phyloP scores from a whole-genome alignment of 1,140 invertebrate genomes.

The Nilaparvata lugens region DNA sequence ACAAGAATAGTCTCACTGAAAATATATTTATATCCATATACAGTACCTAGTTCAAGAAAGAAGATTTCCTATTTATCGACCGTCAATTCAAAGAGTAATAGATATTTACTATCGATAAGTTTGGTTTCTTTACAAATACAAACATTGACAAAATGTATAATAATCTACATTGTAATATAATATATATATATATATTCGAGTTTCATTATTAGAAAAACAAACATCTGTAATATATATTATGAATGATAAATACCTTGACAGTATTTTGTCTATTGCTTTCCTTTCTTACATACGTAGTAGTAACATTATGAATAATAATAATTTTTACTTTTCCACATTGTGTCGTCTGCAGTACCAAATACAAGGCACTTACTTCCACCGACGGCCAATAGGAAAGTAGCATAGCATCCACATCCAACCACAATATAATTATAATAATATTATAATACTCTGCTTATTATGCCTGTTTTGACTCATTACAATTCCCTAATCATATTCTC shows the following conservation, averaged over 20 bases:
- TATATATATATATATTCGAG: not conserved
- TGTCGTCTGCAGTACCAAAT: slow-evolving; percentile 12
- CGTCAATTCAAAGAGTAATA: not conserved
- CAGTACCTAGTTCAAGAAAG: not conserved
- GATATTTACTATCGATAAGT: slow-evolving; percentile 5
- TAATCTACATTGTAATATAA: not conserved
- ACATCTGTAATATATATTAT: not conserved
- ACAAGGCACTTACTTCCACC: slow-evolving; percentile 18
- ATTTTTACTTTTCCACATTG: slow-evolving; percentile 11
- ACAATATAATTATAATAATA: not conserved
- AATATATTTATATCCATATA: slow-evolving; percentile 5
- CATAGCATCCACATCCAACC: not conserved
- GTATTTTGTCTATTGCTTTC: slow-evolving; percentile 18
- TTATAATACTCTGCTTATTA: too few relatives aligned
- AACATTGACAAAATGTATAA: slow-evolving; percentile 11
- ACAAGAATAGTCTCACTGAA: slow-evolving; percentile 19
- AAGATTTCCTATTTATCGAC: not conserved
- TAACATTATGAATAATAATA: slow-evolving; percentile 13
- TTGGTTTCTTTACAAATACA: slow-evolving; percentile 18
- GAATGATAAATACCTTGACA: not conserved
- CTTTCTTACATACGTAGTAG: slow-evolving; percentile 17
- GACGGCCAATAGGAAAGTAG: not conserved
- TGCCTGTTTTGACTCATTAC: too few relatives aligned
- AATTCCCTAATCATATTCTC: too few relatives aligned
- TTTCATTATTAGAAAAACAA: not conserved